These are phyloP conservation scores for Phthorimaea operculella DNA, from an alignment of 1,140 invertebrate species.

Conservation along the genomic window DNA sequence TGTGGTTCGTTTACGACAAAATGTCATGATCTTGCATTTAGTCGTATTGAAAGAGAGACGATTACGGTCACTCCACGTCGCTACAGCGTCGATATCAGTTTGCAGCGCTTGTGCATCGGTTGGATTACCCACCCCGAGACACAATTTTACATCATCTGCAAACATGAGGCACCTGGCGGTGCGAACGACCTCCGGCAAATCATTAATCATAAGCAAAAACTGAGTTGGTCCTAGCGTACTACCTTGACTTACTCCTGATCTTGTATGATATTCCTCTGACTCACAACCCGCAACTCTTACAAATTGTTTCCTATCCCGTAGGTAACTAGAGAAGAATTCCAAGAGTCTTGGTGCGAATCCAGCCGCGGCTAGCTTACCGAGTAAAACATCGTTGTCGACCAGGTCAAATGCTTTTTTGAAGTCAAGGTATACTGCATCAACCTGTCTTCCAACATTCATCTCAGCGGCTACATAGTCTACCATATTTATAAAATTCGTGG, in stretches of 20 bases:
- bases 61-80: constrained; percentile 2
- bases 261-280: background rate
- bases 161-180: constrained; percentile 5
- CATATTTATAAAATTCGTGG: background rate
- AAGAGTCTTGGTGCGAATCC: constrained; percentile 5
- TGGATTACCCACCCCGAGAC: background rate
- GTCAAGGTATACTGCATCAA: background rate
- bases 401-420: constrained; percentile 2
- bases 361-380: background rate
- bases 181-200: background rate
- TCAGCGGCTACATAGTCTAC: background rate
- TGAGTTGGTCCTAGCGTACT: constrained; percentile 7
- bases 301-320: constrained; percentile 7
- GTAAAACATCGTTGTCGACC: constrained; percentile 6
- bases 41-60: constrained; percentile 3
- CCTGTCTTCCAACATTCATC: background rate
- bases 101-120: constrained; percentile 1
- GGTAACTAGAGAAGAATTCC: constrained; percentile 5
- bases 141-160: constrained; percentile 9
- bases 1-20: constrained; percentile 3
- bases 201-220: constrained; percentile 9
- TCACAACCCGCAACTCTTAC: background rate
- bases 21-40: constrained; percentile 14
- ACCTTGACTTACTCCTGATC: constrained; percentile 12
- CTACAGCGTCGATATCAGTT: constrained; percentile 6